Percentiles rank a stretch among this genome's conserved stretches.
phyloP scores from a whole-genome alignment of 2,113 vertebrate genomes.

The Otis tarda region DNA sequence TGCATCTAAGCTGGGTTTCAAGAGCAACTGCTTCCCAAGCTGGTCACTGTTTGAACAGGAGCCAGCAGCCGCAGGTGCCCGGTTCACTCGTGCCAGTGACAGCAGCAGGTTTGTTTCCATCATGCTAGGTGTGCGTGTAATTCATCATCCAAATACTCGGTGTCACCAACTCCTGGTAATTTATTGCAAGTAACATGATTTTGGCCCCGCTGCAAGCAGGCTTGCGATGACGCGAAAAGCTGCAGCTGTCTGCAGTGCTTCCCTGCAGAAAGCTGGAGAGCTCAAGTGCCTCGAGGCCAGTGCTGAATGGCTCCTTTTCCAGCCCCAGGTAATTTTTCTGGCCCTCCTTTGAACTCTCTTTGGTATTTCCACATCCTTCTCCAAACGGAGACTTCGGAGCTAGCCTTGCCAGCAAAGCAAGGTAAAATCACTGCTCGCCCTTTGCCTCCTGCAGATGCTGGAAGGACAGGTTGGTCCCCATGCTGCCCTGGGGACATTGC shows the following conservation, averaged over 20 bases:
- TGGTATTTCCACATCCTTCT: slow-evolving; percentile 13
- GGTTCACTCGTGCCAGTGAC: not conserved
- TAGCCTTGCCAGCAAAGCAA: not conserved
- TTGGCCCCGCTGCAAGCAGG: not conserved
- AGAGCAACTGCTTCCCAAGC: not conserved
- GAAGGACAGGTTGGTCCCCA: not conserved
- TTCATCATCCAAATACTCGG: slow-evolving; percentile 7
- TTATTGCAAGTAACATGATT: slow-evolving; percentile 8
- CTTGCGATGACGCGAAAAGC: not conserved
- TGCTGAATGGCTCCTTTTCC: not conserved
- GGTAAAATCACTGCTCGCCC: not conserved
- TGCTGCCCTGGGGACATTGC: not conserved
- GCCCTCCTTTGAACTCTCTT: slow-evolving; percentile 34
- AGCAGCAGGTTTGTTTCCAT: not conserved
- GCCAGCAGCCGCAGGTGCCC: not conserved
- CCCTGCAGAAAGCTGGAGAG: slow-evolving; percentile 14
- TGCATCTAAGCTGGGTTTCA: not conserved
- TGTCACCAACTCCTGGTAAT: slow-evolving; percentile 17
- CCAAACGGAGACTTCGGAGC: not conserved
- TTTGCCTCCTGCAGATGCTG: not conserved
- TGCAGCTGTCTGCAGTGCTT: slow-evolving; percentile 43
- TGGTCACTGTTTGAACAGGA: not conserved
- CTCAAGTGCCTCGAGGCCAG: not conserved
- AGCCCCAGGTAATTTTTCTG: not conserved
- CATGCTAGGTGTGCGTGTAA: not conserved